phyloP scores from a whole-genome alignment of 2,113 vertebrate genomes.

The Symphodus melops region DNA sequence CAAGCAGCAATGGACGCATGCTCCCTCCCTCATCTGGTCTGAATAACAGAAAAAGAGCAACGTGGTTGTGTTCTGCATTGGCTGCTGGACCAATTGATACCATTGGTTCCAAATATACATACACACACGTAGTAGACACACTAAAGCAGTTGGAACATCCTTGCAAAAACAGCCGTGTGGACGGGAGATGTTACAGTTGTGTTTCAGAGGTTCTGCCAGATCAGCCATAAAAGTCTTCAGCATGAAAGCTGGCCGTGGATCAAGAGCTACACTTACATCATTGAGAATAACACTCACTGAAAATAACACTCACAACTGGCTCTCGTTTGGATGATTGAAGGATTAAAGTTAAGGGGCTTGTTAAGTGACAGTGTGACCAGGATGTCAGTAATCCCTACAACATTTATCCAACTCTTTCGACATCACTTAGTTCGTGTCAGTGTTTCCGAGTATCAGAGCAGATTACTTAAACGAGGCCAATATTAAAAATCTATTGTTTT shows the following conservation, averaged over 20 bases:
- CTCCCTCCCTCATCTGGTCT: constrained; percentile 82
- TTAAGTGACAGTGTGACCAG: constrained; percentile 61
- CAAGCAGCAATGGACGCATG: constrained; percentile 55
- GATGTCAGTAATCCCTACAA: constrained; percentile 57
- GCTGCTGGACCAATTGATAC: constrained; percentile 64
- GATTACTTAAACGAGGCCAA: constrained; percentile 8
- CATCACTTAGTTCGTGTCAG: constrained; percentile 26
- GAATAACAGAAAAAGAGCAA: constrained; percentile 75
- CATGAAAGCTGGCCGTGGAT: constrained; percentile 69
- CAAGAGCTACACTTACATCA: constrained; percentile 80
- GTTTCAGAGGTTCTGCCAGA: constrained; percentile 78
- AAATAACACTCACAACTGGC: constrained; percentile 57
- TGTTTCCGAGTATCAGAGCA: constrained; percentile 34
- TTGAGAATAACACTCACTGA: constrained; percentile 66
- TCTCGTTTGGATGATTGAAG: constrained; percentile 41
- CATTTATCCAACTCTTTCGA: constrained; percentile 50
- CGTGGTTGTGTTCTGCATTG: constrained; percentile 64
- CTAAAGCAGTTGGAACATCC: constrained; percentile 55
- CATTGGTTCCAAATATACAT: constrained; percentile 31
- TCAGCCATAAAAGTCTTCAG: constrained; percentile 75
- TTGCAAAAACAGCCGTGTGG: constrained; percentile 48
- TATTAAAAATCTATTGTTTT: too few species aligned
- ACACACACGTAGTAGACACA: constrained; percentile 14
- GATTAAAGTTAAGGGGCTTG: constrained; percentile 59
- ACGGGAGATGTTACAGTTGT: constrained; percentile 71